Base-by-base conservation (phyloP, 2,113 vertebrate species). In the Megalops atlanticus region DNA sequence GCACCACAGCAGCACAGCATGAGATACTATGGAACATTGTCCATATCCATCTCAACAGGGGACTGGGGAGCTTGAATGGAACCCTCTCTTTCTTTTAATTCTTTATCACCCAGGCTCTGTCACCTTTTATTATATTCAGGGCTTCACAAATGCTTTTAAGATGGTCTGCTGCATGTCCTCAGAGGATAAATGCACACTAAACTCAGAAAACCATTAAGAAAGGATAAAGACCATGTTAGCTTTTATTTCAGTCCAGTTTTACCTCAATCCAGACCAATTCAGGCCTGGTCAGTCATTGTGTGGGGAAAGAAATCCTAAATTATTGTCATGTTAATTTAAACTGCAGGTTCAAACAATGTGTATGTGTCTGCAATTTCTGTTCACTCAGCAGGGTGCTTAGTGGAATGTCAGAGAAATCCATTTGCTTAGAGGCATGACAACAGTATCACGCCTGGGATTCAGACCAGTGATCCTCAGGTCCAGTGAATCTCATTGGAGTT, bases 61-160 rank as follows among this genome's bases (percentile, higher is more conserved):
- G 75, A 89, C 92, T 92, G 93, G 92, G 83, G 87, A 89, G 85
- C 83, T 82, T 2, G 78, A 85, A 71, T 86, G 85, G 86, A 87
- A 80, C 86, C 83, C 85, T 76, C 80, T 92, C 91, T 89, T 90
- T 89, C 78, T 86, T 89, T 84, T 91, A n/a, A 84, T 90, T 79
- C 74, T 90, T 94, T 92, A 89, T 92, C 89, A 77, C 88, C 82
- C 87, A 86, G 87, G 88, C 87, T 88, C 89, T 85, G 83, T 89
- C 86, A 85, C 86, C 80, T 81, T 88, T 92, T 89, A 92, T 92
- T 92, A 91, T 92, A 92, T 90, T 85, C 76, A 76, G 27, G 83
- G 58, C 71, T 39, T 70, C 35, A 81, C 75, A 71, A 86, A 86
- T 86, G 88, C 74, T 68, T 35, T 74, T 82, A 84, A 84, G 81